Conservation (phyloP, 2,888 invertebrate species). For the Itoplectis maculator region DNA sequence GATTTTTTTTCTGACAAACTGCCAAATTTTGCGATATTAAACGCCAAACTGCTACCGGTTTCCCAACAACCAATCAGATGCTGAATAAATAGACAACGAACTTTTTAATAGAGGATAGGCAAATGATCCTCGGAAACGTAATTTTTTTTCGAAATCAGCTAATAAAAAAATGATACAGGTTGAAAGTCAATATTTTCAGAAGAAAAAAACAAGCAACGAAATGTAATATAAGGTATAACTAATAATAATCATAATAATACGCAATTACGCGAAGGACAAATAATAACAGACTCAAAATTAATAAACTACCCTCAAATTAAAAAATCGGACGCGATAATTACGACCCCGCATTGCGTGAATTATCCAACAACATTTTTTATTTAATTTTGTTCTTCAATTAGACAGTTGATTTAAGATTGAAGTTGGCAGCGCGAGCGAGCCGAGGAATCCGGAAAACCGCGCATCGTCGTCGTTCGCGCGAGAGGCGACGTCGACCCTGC, state of each 20-base stretch:
- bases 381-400: neutral
- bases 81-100: no score
- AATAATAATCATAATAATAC: neutral
- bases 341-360: neutral
- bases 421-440: neutral
- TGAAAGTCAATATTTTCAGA: neutral
- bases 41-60: no score
- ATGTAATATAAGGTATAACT: neutral
- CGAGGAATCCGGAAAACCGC: conserved; percentile 21
- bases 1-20: no score
- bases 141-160: no score
- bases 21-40: no score
- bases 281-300: neutral
- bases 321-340: neutral
- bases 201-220: neutral
- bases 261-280: neutral
- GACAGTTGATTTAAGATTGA: conserved; percentile 3
- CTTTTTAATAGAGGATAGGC: no score
- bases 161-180: no score
- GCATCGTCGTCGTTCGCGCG: conserved; percentile 20
- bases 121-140: no score
- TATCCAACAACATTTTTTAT: neutral
- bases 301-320: neutral
- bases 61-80: no score
- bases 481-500: conserved; percentile 22